These are phyloP conservation scores for Cygnus buccinator DNA, from an alignment of 2,113 vertebrate genomes.

Conservation along the genomic window DNA sequence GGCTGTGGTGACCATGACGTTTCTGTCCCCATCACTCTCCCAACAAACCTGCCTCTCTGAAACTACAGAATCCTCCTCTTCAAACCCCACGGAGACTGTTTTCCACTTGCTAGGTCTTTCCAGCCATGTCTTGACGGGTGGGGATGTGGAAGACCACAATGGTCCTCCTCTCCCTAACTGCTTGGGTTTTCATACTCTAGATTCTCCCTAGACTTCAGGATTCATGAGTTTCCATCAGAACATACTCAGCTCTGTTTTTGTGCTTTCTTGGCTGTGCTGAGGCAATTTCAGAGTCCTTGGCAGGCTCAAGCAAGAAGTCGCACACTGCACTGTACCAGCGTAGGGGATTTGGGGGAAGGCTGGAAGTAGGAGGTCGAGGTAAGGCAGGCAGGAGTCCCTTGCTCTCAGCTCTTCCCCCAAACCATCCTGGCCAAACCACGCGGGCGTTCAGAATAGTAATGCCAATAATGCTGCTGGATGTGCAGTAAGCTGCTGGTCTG, in stretches of 20 bases:
- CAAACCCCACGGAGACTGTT: neutral
- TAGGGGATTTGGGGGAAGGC: neutral
- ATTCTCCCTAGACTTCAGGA: neutral
- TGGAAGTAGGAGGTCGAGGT: neutral
- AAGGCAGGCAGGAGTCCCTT: neutral
- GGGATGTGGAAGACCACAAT: fast-evolving
- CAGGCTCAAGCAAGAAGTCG: neutral
- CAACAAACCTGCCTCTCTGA: too few relatives aligned
- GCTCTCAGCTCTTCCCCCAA: neutral
- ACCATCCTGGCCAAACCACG: neutral
- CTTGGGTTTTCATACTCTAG: neutral
- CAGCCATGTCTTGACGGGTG: fast-evolving
- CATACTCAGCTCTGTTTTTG: neutral
- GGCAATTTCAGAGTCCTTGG: neutral
- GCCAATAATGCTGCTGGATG: fast-evolving
- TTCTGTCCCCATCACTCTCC: fast-evolving
- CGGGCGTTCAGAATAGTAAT: fast-evolving
- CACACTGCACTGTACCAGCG: neutral
- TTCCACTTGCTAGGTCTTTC: neutral
- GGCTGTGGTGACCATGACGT: fast-evolving
- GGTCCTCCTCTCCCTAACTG: neutral
- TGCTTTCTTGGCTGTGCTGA: neutral
- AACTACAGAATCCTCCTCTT: neutral
- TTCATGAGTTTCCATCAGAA: neutral
- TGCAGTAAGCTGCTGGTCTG: neutral